These are phyloP conservation scores for Chlorops oryzae DNA, from an alignment of 1,140 invertebrate genomes.

Conservation along the genomic window DNA sequence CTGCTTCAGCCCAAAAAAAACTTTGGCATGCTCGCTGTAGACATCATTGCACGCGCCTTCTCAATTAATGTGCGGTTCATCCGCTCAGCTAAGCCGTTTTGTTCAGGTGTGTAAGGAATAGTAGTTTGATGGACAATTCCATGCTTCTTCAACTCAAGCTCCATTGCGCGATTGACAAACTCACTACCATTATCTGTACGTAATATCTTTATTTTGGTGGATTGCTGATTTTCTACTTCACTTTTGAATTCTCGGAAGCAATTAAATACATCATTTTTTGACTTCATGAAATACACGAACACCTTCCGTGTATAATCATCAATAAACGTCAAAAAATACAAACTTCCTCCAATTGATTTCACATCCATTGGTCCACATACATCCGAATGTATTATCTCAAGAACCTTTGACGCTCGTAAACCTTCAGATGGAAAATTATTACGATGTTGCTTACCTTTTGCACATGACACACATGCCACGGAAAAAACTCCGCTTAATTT, in stretches of 20 bases:
- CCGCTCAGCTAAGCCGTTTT: constrained; percentile 39
- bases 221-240: constrained; percentile 35
- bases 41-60: constrained; percentile 21
- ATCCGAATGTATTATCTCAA: constrained; percentile 40
- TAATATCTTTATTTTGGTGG: constrained; percentile 12
- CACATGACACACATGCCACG: constrained; percentile 28
- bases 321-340: constrained; percentile 48
- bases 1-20: constrained; percentile 50
- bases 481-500: too few relatives aligned
- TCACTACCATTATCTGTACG: constrained; percentile 48
- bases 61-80: constrained; percentile 28
- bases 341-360: constrained; percentile 31
- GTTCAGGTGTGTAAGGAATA: constrained; percentile 35
- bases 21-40: constrained; percentile 29
- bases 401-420: constrained; percentile 3
- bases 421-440: constrained; percentile 27
- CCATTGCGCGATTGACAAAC: constrained; percentile 38
- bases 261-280: constrained; percentile 42
- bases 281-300: constrained; percentile 44
- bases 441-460: constrained; percentile 26
- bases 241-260: constrained; percentile 39
- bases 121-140: constrained; percentile 36
- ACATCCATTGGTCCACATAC: constrained; percentile 48
- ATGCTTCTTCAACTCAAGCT: constrained; percentile 24
- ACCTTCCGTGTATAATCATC: constrained; percentile 48